Evolutionary conservation across 1,140 invertebrate genomes (phyloP), one percentile per base, ranked within the genome.

Genomic region (Samia ricini): DNA sequence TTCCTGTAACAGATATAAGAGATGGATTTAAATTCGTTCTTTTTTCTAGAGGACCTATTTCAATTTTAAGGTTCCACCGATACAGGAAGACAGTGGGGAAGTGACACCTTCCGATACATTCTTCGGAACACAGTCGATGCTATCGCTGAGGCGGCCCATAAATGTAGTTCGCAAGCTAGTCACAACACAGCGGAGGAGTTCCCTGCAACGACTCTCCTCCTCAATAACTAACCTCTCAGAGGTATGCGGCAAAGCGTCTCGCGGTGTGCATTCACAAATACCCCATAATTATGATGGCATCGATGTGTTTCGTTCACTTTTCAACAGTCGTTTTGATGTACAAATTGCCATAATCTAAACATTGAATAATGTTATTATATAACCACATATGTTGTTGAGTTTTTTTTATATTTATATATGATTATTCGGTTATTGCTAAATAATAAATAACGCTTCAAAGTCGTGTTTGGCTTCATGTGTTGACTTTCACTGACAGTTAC

Each of bases 161-260:
- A 88, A 83, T 67, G 85, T 85, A 78, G 87, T 89, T 63, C 83
- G 87, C 77, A 88, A 88, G 77, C 83, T 89, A 78, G 87, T 89
- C 72, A 77, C 83, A 63, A 83, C 87, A 56, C 87, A 86, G 62
- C 80, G 87, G 64, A 81, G 87, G 78, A 83, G 75, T 59, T 89
- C 85, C 54, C 81, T 89, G 72, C 87, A 89, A 68, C 79, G 81
- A 56, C 83, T 88, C 55, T 87, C 85, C 69, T 80, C 78, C 73
- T 88, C 87, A 73, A 85, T 89, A 63, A 89, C 83, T 79, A 89
- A 88, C 77, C 83, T 89, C 72, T 66, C 85, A 64, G 87, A 90
- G 87, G 87, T 90, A 90, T 72, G 74, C 67, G 72, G 71, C 75
- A 65, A 59, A 65, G 69, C 64, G 63, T 60, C 71, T 68, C 59